Percentiles rank a stretch among this genome's conserved stretches.
These are phyloP conservation scores for Ormyrus thymus DNA, from an alignment of 2,888 invertebrate species.

Conservation along the genomic window DNA sequence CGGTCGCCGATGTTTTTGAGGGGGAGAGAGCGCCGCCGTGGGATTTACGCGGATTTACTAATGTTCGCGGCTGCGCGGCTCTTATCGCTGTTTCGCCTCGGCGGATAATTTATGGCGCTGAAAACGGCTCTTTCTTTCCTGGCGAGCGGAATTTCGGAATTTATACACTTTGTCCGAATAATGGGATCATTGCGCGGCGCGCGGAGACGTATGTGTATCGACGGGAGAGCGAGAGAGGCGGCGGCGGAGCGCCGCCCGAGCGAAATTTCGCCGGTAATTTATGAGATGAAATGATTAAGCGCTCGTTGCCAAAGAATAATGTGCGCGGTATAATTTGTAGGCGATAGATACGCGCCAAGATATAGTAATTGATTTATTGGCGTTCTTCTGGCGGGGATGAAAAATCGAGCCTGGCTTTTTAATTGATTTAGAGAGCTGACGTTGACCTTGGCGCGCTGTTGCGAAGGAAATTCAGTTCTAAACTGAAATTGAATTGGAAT, in stretches of 20 bases:
- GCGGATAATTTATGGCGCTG: conserved; percentile 40
- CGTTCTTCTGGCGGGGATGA: too few relatives aligned
- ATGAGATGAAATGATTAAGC: conserved; percentile 50
- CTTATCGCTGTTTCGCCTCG: conserved; percentile 43
- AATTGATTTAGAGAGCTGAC: too few relatives aligned
- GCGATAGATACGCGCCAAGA: not conserved
- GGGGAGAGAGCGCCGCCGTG: conserved; percentile 1
- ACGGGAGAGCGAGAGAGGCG: too few relatives aligned
- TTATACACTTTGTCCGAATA: conserved; percentile 30
- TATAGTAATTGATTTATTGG: conserved; percentile 33
- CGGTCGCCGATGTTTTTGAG: conserved; percentile 62
- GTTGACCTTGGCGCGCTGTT: too few relatives aligned
- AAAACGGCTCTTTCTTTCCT: conserved; percentile 20
- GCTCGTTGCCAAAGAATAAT: conserved; percentile 36
- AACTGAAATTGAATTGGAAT: too few relatives aligned
- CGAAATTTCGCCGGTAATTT: conserved; percentile 40
- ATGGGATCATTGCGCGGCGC: conserved; percentile 22
- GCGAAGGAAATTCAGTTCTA: too few relatives aligned
- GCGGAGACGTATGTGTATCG: not conserved
- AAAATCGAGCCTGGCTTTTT: too few relatives aligned
- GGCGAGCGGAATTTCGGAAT: conserved; percentile 20
- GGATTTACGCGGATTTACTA: conserved; percentile 46
- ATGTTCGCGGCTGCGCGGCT: conserved; percentile 11
- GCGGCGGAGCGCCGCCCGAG: not conserved
- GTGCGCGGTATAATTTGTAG: conserved; percentile 26